Evolutionary conservation across 2,888 invertebrate species (phyloP).

Genomic region (Keiferia lycopersicella): DNA sequence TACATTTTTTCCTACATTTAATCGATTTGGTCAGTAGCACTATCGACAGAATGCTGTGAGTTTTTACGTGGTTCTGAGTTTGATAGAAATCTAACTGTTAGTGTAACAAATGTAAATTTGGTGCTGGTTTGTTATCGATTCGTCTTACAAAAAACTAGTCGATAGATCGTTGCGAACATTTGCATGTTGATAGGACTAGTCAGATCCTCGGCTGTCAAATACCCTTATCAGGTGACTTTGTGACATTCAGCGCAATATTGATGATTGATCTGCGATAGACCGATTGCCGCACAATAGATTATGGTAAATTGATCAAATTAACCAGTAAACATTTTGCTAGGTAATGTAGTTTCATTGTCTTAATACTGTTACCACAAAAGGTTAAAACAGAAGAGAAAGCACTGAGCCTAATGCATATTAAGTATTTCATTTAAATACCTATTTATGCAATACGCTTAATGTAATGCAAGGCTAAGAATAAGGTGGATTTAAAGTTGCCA

Average conservation of each 20-base stretch:
- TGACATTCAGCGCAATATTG: background rate
- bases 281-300: background rate
- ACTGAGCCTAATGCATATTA: constrained; percentile 25
- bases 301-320: background rate
- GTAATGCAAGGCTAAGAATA: constrained; percentile 13
- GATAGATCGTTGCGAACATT: constrained; percentile 13
- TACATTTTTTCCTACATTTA: constrained; percentile 42
- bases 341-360: constrained; percentile 13
- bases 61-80: constrained; percentile 21
- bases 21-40: constrained; percentile 31
- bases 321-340: background rate
- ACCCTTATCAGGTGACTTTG: constrained; percentile 14
- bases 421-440: constrained; percentile 32
- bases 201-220: constrained; percentile 18
- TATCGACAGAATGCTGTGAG: constrained; percentile 29
- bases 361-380: constrained; percentile 11
- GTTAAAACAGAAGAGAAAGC: constrained; percentile 24
- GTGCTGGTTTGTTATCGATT: constrained; percentile 8
- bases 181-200: constrained; percentile 18
- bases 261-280: too few relatives aligned
- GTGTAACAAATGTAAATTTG: constrained; percentile 20
- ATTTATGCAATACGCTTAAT: constrained; percentile 48
- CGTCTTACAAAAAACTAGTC: constrained; percentile 25
- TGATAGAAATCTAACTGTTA: constrained; percentile 26
- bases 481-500: constrained; percentile 16